These are phyloP conservation scores for Ptychoptera albimana DNA, from an alignment of 2,888 invertebrate species.

Conservation along the genomic window DNA sequence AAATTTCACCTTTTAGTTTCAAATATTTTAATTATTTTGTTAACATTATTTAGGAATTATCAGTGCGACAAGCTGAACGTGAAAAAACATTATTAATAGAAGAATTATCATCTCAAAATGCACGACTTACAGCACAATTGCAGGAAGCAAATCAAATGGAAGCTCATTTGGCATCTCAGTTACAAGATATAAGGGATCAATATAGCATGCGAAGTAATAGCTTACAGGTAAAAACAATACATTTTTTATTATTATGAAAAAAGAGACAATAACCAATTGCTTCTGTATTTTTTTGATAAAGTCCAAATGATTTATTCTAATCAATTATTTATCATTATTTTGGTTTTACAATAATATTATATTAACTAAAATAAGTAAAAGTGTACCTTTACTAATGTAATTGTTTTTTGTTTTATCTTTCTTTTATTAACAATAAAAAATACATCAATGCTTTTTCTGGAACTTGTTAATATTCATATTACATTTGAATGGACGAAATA, in stretches of 20 bases:
- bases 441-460: neutral
- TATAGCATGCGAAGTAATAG: constrained; percentile 64
- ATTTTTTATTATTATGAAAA: neutral
- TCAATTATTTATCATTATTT: neutral
- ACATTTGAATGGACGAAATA: neutral
- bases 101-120: constrained; percentile 80
- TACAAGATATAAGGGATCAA: constrained; percentile 70
- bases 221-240: constrained; percentile 35
- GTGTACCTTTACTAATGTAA: neutral
- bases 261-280: neutral
- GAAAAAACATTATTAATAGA: constrained; percentile 68
- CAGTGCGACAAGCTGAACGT: constrained; percentile 39
- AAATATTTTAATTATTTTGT: neutral
- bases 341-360: neutral
- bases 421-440: neutral
- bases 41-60: constrained; percentile 18
- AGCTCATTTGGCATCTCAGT: constrained; percentile 61
- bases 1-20: neutral
- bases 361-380: neutral
- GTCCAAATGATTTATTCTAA: no score
- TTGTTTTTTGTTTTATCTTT: neutral
- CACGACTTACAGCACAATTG: constrained; percentile 67
- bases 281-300: neutral
- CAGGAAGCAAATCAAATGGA: constrained; percentile 70
- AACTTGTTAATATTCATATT: neutral